Percentiles rank a stretch among this genome's conserved stretches.
Conservation (phyloP, 1,140 invertebrate species). For the Solen grandis region DNA sequence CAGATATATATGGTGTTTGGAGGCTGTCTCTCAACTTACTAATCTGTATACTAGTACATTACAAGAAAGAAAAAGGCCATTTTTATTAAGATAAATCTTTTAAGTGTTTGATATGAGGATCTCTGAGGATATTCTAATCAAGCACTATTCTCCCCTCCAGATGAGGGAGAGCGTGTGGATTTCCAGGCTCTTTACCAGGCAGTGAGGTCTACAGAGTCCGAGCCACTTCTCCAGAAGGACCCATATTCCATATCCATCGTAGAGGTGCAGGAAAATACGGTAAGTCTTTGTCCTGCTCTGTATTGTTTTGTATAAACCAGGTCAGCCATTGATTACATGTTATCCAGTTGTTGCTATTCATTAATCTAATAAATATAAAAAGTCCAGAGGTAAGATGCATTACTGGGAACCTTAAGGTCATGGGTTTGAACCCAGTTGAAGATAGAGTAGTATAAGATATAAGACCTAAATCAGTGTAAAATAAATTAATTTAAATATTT, state of each 20-base stretch:
- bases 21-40: background rate
- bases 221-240: background rate
- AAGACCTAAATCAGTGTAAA: no score
- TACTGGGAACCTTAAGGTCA: no score
- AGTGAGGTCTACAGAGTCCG: conserved; percentile 7
- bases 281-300: background rate
- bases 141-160: background rate
- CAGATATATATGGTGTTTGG: background rate
- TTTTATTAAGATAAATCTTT: no score
- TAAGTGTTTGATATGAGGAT: background rate
- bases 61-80: background rate
- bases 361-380: no score
- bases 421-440: no score
- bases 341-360: no score
- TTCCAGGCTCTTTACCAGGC: conserved; percentile 24
- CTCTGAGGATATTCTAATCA: background rate
- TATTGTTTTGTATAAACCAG: no score
- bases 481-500: no score
- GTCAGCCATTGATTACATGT: no score
- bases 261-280: conserved; percentile 21
- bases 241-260: conserved; percentile 44
- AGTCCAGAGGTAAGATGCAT: no score
- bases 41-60: background rate
- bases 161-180: conserved; percentile 35
- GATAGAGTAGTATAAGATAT: no score